Conservation (phyloP, 2,888 invertebrate species). For the Drosophila tanythrix region DNA sequence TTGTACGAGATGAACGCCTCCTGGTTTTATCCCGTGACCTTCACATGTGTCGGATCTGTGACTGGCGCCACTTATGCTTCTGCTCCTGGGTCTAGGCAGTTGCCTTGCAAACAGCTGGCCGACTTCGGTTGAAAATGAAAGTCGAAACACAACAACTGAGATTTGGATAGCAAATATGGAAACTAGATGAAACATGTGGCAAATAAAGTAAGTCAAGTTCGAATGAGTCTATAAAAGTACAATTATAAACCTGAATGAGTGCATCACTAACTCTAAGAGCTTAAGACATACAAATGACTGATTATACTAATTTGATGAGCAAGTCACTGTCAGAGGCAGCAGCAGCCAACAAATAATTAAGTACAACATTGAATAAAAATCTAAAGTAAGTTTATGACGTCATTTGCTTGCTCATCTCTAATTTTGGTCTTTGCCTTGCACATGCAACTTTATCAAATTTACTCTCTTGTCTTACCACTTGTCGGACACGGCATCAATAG, state of each 20-base stretch:
- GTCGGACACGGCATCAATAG: too few species aligned
- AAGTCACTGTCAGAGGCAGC: too few species aligned
- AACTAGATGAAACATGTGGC: neutral
- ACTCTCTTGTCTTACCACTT: too few species aligned
- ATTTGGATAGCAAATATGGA: neutral
- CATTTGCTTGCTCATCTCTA: too few species aligned
- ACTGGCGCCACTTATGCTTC: neutral
- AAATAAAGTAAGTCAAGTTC: neutral
- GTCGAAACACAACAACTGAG: conserved; percentile 6
- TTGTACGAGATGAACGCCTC: conserved; percentile 35
- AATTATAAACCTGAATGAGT: neutral
- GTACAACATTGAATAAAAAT: too few species aligned
- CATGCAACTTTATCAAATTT: too few species aligned
- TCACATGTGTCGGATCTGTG: conserved; percentile 46
- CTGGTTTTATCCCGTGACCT: conserved; percentile 48
- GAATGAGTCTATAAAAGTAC: neutral
- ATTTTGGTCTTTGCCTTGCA: too few species aligned
- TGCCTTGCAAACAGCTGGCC: neutral
- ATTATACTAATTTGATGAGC: too few species aligned
- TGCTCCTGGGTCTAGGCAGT: neutral
- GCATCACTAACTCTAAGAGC: neutral
- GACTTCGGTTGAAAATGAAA: neutral
- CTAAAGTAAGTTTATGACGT: too few species aligned
- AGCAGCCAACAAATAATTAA: neutral
- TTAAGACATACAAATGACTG: too few species aligned